These are phyloP conservation scores for Lophura nycthemera DNA, from an alignment of 2,113 vertebrate species.

Conservation along the genomic window DNA sequence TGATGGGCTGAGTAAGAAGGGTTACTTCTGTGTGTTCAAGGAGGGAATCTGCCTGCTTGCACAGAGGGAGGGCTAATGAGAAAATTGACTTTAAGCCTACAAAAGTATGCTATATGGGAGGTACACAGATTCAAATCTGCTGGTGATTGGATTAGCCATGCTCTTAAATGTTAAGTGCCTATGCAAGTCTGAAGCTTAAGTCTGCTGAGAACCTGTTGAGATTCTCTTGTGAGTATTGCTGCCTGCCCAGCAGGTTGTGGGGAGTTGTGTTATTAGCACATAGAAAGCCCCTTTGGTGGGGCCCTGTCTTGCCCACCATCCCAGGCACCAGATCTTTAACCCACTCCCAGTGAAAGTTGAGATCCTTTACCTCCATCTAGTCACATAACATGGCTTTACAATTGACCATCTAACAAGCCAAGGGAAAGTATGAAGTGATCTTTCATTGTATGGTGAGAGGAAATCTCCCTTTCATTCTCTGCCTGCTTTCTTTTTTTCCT, in stretches of 20 bases:
- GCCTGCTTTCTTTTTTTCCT: not conserved
- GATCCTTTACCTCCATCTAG: conserved; percentile 73
- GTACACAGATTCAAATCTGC: conserved; percentile 80
- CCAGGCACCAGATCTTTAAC: conserved; percentile 57
- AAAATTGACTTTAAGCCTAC: conserved; percentile 63
- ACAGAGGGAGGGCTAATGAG: conserved; percentile 67
- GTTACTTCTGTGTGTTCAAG: conserved; percentile 79
- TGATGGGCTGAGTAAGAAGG: conserved; percentile 82
- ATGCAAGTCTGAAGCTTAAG: conserved; percentile 69
- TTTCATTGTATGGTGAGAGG: conserved; percentile 60
- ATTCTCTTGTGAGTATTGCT: conserved; percentile 61
- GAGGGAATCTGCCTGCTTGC: conserved; percentile 68
- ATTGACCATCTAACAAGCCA: conserved; percentile 51
- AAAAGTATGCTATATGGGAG: conserved; percentile 82
- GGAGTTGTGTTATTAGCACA: conserved; percentile 59
- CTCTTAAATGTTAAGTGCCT: conserved; percentile 80
- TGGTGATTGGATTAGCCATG: conserved; percentile 86
- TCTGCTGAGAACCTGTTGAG: conserved; percentile 74
- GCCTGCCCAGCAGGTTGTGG: conserved; percentile 68
- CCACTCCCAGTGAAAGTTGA: conserved; percentile 67
- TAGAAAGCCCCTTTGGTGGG: conserved; percentile 54
- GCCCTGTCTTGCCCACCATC: conserved; percentile 45
- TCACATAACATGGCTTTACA: conserved; percentile 68
- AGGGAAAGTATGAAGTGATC: conserved; percentile 67
- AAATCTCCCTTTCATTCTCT: conserved; percentile 41